Evolutionary conservation across 30 jellyfish, hydroid and myxozoan species (phyloP), one percentile per base, ranked within the genome.

Genomic region (Hydractinia symbiolongicarpus): DNA sequence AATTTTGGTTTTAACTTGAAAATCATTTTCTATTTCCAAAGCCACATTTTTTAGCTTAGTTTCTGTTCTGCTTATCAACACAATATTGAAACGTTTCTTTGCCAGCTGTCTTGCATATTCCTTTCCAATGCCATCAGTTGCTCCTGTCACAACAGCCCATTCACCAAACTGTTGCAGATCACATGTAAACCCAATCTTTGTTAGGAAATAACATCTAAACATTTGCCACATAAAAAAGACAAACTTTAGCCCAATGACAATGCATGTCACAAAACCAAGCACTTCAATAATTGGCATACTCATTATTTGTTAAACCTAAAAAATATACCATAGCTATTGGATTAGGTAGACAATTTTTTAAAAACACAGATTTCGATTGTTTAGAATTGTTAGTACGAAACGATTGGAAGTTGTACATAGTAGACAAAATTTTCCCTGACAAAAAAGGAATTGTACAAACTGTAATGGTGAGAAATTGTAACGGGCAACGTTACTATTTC

Each of bases 61-160:
- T 49, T 67, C 64, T 5, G 73, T 58, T 15, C 89, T 71, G 57
- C 89, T 81, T 53, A 81, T 70, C 15, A 81, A 58, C 52, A 81
- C 87, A 30, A 81, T 52, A 81, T 81, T 17, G 76, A 81, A 77
- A 20, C 89, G 87, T 7, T 52, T 53, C 4, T 68, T 56, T 14
- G 89, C 89, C 9, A 81, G 64, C 57, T 81, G 87, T 13, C 54
- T 4, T 20, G 89, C 86, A 68, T 81, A 81, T 9, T 54, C 51
- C 62, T 81, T 81, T 10, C 89, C 89, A 71, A 81, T 81, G 11
- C 89, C 89, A 81, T 81, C 89, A 50, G 89, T 81, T 13, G 86
- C 74, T n/a, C 89, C 89, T 4, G 89, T 81, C 19, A 81, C 87
- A 50, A 81, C 87, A 15, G 89, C 89, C 89, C 89, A 81, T 68